phyloP scores from a whole-genome alignment of 2,797 vertebrate species.

The Eulemur coronatus region DNA sequence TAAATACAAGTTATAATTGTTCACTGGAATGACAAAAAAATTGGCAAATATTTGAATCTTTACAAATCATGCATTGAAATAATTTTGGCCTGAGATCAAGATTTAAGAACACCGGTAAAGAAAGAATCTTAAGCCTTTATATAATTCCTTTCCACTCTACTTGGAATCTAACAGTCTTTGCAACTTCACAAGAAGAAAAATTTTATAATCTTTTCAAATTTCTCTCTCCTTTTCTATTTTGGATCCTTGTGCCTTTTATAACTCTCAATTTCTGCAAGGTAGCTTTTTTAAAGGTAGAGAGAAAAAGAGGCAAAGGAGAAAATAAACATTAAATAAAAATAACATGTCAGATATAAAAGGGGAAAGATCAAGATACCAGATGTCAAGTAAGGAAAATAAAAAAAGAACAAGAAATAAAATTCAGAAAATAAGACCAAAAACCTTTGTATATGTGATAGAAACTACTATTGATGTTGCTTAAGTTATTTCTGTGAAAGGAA shows the following conservation, averaged over 20 bases:
- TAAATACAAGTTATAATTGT: neutral
- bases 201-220: slow-evolving; percentile 1
- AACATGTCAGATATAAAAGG: neutral
- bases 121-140: neutral
- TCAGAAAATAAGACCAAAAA: slow-evolving; percentile 12
- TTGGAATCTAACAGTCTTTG: neutral
- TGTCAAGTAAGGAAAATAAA: neutral
- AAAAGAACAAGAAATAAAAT: slow-evolving; percentile 24
- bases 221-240: neutral
- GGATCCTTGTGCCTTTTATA: neutral
- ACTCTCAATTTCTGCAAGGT: neutral
- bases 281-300: neutral
- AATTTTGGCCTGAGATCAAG: slow-evolving; percentile 39
- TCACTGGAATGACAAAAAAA: neutral
- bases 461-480: neutral
- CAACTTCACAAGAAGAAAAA: slow-evolving; percentile 37
- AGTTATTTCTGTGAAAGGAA: neutral
- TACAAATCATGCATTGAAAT: slow-evolving; percentile 20
- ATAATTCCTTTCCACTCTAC: neutral
- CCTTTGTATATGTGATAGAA: neutral
- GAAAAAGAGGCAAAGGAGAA: neutral
- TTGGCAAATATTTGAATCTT: slow-evolving; percentile 15
- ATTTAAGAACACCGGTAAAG: neutral
- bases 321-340: slow-evolving; percentile 26
- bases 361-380: neutral